A percentile compares a stretch with the other conserved stretches of the same genome.
Conservation (phyloP, 1,140 invertebrate species). For the Megalonaias nervosa region DNA sequence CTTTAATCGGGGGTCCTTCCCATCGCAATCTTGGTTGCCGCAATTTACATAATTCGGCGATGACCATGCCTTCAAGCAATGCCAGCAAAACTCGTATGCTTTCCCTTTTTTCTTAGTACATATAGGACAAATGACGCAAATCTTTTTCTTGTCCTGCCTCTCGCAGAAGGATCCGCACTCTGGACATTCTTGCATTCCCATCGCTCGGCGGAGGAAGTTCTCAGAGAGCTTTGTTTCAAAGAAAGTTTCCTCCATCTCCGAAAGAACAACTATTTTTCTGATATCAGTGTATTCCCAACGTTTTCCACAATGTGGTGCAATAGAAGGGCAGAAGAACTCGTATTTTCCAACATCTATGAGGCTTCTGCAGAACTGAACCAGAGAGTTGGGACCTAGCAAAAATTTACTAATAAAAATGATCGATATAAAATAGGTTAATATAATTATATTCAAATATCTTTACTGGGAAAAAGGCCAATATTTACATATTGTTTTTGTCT, state of each 20-base stretch:
- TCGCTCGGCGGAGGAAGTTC: constrained; percentile 19
- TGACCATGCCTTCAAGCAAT: constrained; percentile 28
- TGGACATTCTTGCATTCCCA: constrained; percentile 35
- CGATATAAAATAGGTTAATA: too few relatives aligned
- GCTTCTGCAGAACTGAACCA: constrained; percentile 29
- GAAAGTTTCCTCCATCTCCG: constrained; percentile 17
- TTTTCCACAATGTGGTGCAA: constrained; percentile 11
- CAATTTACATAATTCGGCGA: constrained; percentile 6
- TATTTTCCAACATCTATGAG: constrained; percentile 14
- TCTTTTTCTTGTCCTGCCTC: constrained; percentile 7
- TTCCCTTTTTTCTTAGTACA: constrained; percentile 17
- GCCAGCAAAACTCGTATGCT: constrained; percentile 39
- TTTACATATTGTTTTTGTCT: too few relatives aligned
- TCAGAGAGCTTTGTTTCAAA: constrained; percentile 32
- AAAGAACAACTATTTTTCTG: constrained; percentile 19
- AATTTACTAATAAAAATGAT: neutral
- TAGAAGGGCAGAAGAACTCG: constrained; percentile 22
- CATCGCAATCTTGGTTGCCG: constrained; percentile 20
- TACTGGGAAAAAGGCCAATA: too few relatives aligned
- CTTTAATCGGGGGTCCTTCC: constrained; percentile 27
- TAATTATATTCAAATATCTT: too few relatives aligned
- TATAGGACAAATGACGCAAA: constrained; percentile 22
- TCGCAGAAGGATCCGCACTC: constrained; percentile 28
- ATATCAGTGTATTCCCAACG: constrained; percentile 28
- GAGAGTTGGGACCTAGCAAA: constrained; percentile 32